phyloP scores from a whole-genome alignment of 2,113 vertebrate genomes.

The Centropristis striata region DNA sequence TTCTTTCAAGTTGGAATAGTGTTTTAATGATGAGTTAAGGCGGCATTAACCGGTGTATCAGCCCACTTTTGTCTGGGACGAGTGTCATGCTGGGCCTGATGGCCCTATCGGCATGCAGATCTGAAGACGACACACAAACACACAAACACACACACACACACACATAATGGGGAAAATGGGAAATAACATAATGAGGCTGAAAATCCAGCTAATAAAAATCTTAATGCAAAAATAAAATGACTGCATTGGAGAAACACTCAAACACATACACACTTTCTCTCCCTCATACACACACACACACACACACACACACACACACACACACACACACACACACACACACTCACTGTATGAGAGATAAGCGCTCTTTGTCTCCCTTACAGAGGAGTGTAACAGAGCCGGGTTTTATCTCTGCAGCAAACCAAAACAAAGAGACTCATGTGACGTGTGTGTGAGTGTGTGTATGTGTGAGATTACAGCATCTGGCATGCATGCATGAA shows the following conservation, averaged over 20 bases:
- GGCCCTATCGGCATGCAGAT: conserved; percentile 30
- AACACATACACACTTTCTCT: conserved; percentile 9
- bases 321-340: conserved; percentile 25
- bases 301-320: conserved; percentile 27
- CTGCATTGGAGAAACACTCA: conserved; percentile 34
- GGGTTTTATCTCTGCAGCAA: conserved; percentile 73
- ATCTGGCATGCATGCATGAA: conserved; percentile 54
- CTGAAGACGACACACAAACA: conserved; percentile 19
- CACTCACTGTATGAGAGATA: conserved; percentile 60
- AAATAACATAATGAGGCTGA: conserved; percentile 18
- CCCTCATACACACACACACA: conserved; percentile 4
- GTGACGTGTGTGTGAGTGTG: conserved; percentile 37
- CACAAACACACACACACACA: neutral
- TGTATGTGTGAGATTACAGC: conserved; percentile 42
- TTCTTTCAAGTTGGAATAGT: no score
- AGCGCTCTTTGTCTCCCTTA: conserved; percentile 76
- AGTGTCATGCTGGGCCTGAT: conserved; percentile 42
- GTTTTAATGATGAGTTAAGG: no score
- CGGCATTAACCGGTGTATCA: conserved; percentile 6
- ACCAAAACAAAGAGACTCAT: conserved; percentile 81
- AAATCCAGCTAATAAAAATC: conserved; percentile 20
- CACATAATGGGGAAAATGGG: neutral
- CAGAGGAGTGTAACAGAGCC: conserved; percentile 74
- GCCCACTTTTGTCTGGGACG: conserved; percentile 35
- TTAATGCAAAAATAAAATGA: conserved; percentile 26